Conservation (phyloP, 2,113 vertebrate species). For the Thamnophis sirtalis region DNA sequence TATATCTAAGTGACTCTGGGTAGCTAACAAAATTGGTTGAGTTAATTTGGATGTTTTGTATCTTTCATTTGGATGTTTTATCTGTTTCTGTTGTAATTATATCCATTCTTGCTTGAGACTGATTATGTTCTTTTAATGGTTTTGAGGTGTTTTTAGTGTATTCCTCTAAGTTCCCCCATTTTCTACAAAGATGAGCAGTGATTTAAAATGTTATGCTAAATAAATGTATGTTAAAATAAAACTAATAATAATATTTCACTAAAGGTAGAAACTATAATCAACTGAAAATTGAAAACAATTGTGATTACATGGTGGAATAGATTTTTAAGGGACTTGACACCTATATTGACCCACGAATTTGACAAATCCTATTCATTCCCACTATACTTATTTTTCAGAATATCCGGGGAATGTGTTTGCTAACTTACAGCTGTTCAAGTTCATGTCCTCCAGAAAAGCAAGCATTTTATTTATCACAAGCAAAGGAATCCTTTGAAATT, state of each 20-base stretch:
- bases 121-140: background rate
- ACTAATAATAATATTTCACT: background rate
- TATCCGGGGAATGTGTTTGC: conserved; percentile 82
- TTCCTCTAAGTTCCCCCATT: background rate
- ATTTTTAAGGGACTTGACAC: background rate
- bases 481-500: conserved; percentile 84
- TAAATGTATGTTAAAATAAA: background rate
- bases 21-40: background rate
- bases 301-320: background rate
- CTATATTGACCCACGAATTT: background rate
- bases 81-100: background rate
- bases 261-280: background rate
- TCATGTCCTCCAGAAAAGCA: conserved; percentile 70
- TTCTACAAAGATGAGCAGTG: background rate
- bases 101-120: background rate
- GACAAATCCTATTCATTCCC: conserved; percentile 2
- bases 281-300: background rate
- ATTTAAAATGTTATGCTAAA: background rate
- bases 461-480: conserved; percentile 68
- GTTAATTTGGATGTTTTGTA: background rate
- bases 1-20: background rate
- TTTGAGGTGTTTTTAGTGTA: background rate
- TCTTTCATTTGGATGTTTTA: background rate
- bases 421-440: conserved; percentile 82
- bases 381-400: conserved; percentile 66